Percentiles rank a stretch among this genome's conserved stretches.
Conservation (phyloP, 2,113 vertebrate species). For the Galbula dea region DNA sequence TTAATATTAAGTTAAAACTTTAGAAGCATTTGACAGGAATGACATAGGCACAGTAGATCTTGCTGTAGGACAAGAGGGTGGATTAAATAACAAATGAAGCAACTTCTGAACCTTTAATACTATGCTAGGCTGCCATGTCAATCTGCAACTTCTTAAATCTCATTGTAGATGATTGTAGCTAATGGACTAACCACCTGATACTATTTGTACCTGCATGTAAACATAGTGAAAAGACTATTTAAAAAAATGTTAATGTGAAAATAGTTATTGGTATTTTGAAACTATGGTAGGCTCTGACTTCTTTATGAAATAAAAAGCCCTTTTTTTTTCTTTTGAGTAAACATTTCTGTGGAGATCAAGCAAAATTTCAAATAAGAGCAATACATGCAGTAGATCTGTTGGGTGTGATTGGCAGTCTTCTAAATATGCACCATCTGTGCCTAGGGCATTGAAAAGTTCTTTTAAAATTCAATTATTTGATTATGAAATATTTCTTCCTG, state of each 20-base stretch:
- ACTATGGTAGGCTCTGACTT: neutral
- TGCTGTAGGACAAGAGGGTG: neutral
- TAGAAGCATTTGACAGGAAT: neutral
- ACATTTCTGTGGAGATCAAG: neutral
- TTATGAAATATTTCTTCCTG: slow-evolving; percentile 21
- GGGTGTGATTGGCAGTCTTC: neutral
- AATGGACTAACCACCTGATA: neutral
- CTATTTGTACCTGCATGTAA: neutral
- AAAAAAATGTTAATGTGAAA: neutral
- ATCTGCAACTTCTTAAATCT: neutral
- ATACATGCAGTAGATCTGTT: neutral
- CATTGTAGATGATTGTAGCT: neutral
- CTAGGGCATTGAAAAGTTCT: neutral
- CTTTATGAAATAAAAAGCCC: neutral
- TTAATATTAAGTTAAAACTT: slow-evolving; percentile 3
- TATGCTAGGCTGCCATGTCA: neutral
- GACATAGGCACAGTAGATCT: neutral
- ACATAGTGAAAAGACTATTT: neutral
- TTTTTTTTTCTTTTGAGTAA: neutral
- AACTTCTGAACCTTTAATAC: neutral
- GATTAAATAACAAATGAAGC: neutral
- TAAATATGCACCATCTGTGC: neutral
- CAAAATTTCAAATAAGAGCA: neutral
- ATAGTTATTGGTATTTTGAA: neutral
- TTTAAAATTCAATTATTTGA: slow-evolving; percentile 46